Conservation (phyloP, 1,140 invertebrate species). For the Leptopilina boulardi region DNA sequence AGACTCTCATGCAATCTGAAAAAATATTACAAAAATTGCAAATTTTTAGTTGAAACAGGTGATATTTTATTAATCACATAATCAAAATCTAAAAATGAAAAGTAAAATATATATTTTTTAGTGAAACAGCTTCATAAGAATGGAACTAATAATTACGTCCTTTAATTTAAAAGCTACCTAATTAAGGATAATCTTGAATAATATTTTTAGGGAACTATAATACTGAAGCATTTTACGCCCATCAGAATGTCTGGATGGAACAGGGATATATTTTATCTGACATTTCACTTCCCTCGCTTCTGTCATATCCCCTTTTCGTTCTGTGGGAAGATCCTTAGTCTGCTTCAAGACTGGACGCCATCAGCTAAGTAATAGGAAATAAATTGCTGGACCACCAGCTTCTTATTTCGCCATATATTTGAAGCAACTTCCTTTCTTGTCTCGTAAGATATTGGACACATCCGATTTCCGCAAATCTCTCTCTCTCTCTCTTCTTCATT, state of each 20-base stretch:
- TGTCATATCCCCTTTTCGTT: background rate
- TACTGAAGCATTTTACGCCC: too few relatives aligned
- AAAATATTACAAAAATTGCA: too few relatives aligned
- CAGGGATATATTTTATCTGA: background rate
- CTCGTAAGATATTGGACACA: conserved; percentile 2
- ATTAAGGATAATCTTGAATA: too few relatives aligned
- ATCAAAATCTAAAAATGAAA: too few relatives aligned
- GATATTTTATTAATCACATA: too few relatives aligned
- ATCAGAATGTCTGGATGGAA: too few relatives aligned
- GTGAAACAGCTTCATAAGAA: too few relatives aligned
- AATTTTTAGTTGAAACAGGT: too few relatives aligned
- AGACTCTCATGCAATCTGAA: too few relatives aligned
- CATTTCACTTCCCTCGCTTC: background rate
- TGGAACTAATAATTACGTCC: too few relatives aligned
- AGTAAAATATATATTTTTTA: too few relatives aligned
- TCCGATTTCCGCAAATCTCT: conserved; percentile 21
- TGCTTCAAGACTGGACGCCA: conserved; percentile 15
- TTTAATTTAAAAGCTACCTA: too few relatives aligned
- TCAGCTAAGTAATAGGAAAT: conserved; percentile 39
- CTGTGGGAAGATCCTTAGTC: background rate
- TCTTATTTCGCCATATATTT: conserved; percentile 35
- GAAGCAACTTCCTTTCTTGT: background rate
- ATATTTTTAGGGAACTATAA: background rate
- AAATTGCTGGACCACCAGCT: conserved; percentile 33
- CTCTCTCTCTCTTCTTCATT: background rate